Evolutionary conservation across 2,888 invertebrate species (phyloP).

Genomic region (Smittia sp.): DNA sequence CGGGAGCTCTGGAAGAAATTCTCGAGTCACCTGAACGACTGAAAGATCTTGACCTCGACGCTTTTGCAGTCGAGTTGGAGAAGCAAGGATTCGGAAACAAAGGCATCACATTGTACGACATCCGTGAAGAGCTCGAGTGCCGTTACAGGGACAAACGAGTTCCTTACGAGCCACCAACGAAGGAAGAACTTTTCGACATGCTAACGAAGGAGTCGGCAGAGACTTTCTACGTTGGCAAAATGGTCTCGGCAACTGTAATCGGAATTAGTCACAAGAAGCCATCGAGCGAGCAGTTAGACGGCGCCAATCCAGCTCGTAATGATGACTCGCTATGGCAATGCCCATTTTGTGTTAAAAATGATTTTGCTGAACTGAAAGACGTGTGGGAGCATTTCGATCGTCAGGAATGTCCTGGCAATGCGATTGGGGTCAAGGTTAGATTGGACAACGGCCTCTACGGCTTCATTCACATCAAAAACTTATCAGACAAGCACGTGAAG

Average conservation of each 20-base stretch:
- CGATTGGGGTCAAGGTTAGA: constrained; percentile 83
- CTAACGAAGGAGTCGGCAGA: constrained; percentile 95
- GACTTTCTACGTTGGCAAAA: constrained; percentile 84
- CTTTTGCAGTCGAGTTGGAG: constrained; percentile 95
- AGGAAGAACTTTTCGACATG: constrained; percentile 90
- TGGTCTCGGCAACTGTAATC: constrained; percentile 76
- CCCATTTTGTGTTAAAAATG: constrained; percentile 93
- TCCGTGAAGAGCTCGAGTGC: constrained; percentile 90
- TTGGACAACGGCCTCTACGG: constrained; percentile 92
- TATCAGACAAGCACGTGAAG: constrained; percentile 88
- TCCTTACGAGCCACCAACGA: constrained; percentile 71
- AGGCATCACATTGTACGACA: constrained; percentile 94
- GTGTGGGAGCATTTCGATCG: constrained; percentile 99
- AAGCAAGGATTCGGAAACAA: constrained; percentile 86
- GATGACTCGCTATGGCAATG: constrained; percentile 97
- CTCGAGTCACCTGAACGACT: constrained; percentile 90
- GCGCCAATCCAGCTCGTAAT: constrained; percentile 92
- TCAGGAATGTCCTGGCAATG: constrained; percentile 91
- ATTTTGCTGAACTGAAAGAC: constrained; percentile 93
- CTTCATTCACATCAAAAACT: constrained; percentile 89
- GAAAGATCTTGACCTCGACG: constrained; percentile 95
- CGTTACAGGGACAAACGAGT: constrained; percentile 87
- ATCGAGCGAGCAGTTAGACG: constrained; percentile 88
- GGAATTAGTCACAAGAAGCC: constrained; percentile 86
- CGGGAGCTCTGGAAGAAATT: constrained; percentile 96